Evolutionary conservation across 2,888 invertebrate species (phyloP).

Genomic region (Napeogenes sylphis): DNA sequence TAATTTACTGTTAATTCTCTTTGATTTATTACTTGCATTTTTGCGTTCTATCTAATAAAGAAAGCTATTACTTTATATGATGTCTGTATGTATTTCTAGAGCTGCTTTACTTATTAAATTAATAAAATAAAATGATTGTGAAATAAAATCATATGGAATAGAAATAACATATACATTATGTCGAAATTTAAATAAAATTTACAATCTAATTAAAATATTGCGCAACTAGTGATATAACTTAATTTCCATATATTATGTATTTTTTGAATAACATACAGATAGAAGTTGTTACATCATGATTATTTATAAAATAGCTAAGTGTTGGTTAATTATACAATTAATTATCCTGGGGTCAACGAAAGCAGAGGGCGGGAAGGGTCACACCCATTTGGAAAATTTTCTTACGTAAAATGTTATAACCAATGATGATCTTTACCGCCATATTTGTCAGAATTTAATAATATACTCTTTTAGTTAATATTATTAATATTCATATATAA

Average conservation of each 20-base stretch:
- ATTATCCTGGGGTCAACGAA: constrained; percentile 52
- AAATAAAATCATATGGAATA: too few species aligned
- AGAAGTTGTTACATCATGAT: background rate
- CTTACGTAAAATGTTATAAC: constrained; percentile 35
- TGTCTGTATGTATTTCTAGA: background rate
- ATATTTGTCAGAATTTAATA: constrained; percentile 25
- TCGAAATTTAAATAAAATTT: background rate
- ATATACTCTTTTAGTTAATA: background rate
- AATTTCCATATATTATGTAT: constrained; percentile 1
- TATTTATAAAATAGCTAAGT: constrained; percentile 10
- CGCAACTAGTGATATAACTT: background rate
- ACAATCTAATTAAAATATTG: background rate
- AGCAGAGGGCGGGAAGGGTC: constrained; percentile 38
- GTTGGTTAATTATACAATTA: constrained; percentile 27
- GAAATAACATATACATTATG: background rate
- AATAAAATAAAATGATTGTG: too few species aligned
- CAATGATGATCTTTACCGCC: constrained; percentile 19
- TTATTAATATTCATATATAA: too few species aligned
- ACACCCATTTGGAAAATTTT: constrained; percentile 39
- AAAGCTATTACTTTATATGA: background rate
- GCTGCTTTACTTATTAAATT: background rate
- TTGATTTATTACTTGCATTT: background rate
- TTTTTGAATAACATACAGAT: background rate
- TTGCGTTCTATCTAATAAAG: background rate
- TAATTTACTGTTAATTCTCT: constrained; percentile 21